Base-by-base conservation (phyloP, 2,113 vertebrate genomes). In the Paralichthys olivaceus region DNA sequence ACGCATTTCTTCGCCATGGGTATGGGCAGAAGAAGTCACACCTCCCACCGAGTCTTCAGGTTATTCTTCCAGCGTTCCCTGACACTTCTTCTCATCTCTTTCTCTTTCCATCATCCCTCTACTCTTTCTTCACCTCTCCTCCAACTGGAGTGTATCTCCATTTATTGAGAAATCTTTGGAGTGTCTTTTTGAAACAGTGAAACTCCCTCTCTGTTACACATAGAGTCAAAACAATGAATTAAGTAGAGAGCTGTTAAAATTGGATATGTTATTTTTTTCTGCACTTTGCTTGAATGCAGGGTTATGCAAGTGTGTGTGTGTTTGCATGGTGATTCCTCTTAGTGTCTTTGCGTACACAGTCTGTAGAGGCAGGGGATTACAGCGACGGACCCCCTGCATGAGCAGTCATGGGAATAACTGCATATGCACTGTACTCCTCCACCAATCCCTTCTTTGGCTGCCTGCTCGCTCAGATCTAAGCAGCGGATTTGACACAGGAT, bases 351-450 rank as follows among this genome's bases (percentile, higher is more conserved):
- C 75, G n/a, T 67, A 63, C 67, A 72, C 49, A 62, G 59, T 60
- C 80, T 84, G 73, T 5, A 45, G 84, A 86, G 84, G 66, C 65
- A 65, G 70, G 67, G 90, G 87, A 93, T 92, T 91, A 91, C 76
- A 84, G 83, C 73, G 59, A 54, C 87, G 75, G 72, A 75, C 87
- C 87, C 79, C 86, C 84, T 76, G 91, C 88, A 84, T 89, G 89
- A 92, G 91, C 88, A 71, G 84, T 51, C 63, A 69, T 81, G 89
- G 83, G 84, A 85, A 82, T 89, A 92, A 90, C 87, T 87, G 80
- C 85, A 88, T 86, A 92, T 91, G 84, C 72, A 87, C 84, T 87
- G 71, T 64, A 84, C 77, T 87, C 75, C 72, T 73, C 57, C 54
- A 69, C 75, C 86, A 66, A 78, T 79, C 81, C 77, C 53, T 72